These are phyloP conservation scores for Melitaea cinxia DNA, from an alignment of 1,140 invertebrate species.

Conservation along the genomic window DNA sequence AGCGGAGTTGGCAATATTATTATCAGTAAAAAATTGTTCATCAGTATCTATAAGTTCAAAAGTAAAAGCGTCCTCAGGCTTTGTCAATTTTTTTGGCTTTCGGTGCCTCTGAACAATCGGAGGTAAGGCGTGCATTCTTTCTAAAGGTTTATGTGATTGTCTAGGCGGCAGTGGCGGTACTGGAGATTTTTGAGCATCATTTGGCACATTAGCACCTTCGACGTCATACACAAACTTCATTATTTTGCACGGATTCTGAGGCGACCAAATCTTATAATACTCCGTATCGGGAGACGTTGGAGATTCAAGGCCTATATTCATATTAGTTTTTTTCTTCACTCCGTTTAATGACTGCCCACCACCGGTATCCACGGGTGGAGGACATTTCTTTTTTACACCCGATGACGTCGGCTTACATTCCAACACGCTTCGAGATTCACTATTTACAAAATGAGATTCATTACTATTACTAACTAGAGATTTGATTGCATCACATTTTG, in stretches of 20 bases:
- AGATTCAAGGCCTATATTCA: conserved; percentile 74
- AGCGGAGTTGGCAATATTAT: conserved; percentile 71
- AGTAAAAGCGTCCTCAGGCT: conserved; percentile 87
- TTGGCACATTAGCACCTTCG: conserved; percentile 78
- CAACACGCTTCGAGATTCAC: conserved; percentile 69
- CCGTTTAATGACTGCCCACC: conserved; percentile 69
- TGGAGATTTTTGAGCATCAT: conserved; percentile 74
- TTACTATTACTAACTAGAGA: conserved; percentile 73
- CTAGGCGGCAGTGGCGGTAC: conserved; percentile 77
- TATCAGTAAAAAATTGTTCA: conserved; percentile 81
- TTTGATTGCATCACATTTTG: conserved; percentile 78
- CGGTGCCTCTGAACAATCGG: conserved; percentile 83
- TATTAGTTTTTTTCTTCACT: conserved; percentile 78
- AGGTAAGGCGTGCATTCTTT: conserved; percentile 83
- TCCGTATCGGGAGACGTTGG: conserved; percentile 82
- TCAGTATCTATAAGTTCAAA: conserved; percentile 91
- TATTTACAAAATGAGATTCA: conserved; percentile 75
- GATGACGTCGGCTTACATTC: conserved; percentile 70
- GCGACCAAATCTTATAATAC: conserved; percentile 84
- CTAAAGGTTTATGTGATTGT: conserved; percentile 83
- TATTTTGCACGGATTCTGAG: conserved; percentile 82
- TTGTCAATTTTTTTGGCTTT: conserved; percentile 83
- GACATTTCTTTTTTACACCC: conserved; percentile 80
- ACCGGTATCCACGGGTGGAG: conserved; percentile 75
- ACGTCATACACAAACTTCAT: conserved; percentile 82